phyloP scores from a whole-genome alignment of 2,113 vertebrate species.

The Cyphomyrus plagiostoma region DNA sequence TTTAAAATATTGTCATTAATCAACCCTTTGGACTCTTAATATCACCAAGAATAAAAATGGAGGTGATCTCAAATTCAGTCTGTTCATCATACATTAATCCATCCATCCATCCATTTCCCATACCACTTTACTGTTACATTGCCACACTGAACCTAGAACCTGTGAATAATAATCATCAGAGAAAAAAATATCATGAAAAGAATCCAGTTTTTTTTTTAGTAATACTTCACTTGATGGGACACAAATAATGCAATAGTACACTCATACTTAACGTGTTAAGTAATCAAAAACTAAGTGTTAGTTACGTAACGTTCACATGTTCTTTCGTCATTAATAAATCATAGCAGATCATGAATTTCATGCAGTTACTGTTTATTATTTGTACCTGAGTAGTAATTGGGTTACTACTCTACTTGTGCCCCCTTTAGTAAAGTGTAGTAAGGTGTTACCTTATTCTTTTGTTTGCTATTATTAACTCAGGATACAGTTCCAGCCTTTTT shows the following conservation, averaged over 20 bases:
- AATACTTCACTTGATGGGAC: not conserved
- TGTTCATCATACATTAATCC: not conserved
- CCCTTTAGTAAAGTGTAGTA: not conserved
- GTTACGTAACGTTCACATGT: not conserved
- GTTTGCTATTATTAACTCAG: not conserved
- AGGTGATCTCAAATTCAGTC: not conserved
- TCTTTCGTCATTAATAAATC: not conserved
- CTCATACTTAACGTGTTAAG: not conserved
- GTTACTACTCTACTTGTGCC: not conserved
- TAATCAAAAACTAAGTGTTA: not conserved
- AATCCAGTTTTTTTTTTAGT: not conserved
- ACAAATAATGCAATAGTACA: not conserved
- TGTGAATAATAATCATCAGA: not conserved
- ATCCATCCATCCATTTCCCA: not conserved
- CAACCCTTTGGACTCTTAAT: not conserved
- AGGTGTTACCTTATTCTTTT: not conserved
- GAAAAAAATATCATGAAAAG: not conserved
- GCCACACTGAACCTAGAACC: not conserved
- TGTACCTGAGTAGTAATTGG: not conserved
- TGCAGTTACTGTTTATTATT: not conserved
- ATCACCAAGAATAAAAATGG: not conserved
- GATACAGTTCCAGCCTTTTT: not conserved
- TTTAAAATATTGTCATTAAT: not conserved
- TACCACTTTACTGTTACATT: not conserved
- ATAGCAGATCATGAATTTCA: not conserved